These are phyloP conservation scores for Psix sp. DNA, from an alignment of 1,140 invertebrate genomes.

Conservation along the genomic window DNA sequence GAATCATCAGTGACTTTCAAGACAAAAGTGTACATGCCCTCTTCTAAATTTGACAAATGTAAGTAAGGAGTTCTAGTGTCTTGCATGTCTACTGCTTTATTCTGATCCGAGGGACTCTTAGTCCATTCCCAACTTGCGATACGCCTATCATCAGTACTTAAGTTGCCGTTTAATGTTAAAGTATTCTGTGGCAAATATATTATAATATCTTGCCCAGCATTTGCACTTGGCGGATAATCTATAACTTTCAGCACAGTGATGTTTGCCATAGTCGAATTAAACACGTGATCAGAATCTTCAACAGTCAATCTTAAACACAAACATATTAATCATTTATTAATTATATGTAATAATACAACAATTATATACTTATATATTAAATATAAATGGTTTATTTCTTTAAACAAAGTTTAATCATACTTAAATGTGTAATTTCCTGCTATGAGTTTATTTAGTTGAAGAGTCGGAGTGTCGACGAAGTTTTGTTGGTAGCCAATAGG, in stretches of 20 bases:
- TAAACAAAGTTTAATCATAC: no score
- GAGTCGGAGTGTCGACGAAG: constrained; percentile 86
- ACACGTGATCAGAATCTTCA: constrained; percentile 92
- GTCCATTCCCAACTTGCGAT: constrained; percentile 97
- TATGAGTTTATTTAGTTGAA: constrained; percentile 88
- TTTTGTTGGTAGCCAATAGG: constrained; percentile 90
- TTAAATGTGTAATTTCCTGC: constrained; percentile 96
- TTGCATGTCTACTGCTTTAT: constrained; percentile 95
- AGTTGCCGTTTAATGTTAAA: constrained; percentile 91
- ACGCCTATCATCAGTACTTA: constrained; percentile 94
- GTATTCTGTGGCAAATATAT: constrained; percentile 94
- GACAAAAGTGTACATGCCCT: constrained; percentile 95
- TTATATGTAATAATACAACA: constrained; percentile 1
- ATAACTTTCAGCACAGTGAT: constrained; percentile 93
- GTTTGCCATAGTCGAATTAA: constrained; percentile 91
- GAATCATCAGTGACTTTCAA: constrained; percentile 94
- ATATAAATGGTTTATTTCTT: no score
- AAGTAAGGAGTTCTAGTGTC: constrained; percentile 92
- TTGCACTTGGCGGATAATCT: constrained; percentile 96
- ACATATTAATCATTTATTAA: constrained; percentile 1
- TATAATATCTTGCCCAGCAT: constrained; percentile 93
- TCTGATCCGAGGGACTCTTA: constrained; percentile 88
- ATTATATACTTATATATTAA: constrained; percentile 4
- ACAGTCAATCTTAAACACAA: constrained; percentile 84
- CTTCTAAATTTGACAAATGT: constrained; percentile 91